Conservation (phyloP, 2,797 vertebrate genomes). For the Sciurus carolinensis region DNA sequence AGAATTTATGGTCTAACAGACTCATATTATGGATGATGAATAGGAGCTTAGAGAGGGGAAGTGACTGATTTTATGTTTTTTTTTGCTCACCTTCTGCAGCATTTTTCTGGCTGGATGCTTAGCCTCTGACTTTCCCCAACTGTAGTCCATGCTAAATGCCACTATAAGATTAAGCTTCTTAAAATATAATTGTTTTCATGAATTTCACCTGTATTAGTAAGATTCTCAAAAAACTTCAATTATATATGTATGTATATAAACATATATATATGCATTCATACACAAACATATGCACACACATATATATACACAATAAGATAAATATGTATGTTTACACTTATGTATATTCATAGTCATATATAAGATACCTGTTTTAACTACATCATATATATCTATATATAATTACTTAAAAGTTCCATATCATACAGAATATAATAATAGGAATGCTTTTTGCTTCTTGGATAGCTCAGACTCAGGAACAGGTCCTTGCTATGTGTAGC, state of each 20-base stretch:
- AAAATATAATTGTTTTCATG: conserved; percentile 6
- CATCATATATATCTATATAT: neutral
- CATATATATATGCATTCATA: neutral
- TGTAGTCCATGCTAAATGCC: neutral
- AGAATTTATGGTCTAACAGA: conserved; percentile 57
- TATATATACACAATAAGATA: neutral
- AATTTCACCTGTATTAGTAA: neutral
- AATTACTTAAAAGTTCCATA: neutral
- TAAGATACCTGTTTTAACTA: no score
- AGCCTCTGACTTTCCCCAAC: neutral
- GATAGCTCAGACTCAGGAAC: neutral
- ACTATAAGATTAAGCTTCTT: conserved; percentile 44
- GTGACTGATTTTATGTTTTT: neutral
- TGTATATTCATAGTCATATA: neutral
- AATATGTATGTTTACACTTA: no score
- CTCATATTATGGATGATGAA: conserved; percentile 29
- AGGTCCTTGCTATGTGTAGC: neutral
- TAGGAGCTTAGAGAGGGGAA: conserved; percentile 15
- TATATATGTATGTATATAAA: neutral
- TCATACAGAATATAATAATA: neutral
- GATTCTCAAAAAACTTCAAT: neutral
- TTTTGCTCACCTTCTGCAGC: neutral
- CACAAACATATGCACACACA: neutral
- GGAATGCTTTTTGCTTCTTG: neutral
- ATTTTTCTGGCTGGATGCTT: conserved; percentile 24